Base-by-base conservation (phyloP, 2,113 vertebrate genomes). In the Phocoena sinus region DNA sequence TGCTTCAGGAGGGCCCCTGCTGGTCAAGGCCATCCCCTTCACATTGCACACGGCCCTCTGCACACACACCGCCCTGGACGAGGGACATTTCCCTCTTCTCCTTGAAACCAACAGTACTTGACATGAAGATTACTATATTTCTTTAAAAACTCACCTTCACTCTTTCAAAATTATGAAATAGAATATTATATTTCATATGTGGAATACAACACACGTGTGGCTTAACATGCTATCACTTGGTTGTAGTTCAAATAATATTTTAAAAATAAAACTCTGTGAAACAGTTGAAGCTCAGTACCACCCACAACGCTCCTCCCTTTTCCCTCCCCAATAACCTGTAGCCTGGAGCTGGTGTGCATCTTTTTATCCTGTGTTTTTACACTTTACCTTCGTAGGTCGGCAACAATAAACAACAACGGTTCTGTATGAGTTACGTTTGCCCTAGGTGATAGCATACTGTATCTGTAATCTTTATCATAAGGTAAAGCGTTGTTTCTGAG, bases 301-400 rank as follows among this genome's bases (percentile, higher is more conserved):
- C 1, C 14, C 33, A 13, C 18, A 12, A 33, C 0, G 25, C n/a
- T 0, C 20, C 9, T 8, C n/a, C n/a, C 26, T 1, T 7, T 4
- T 17, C 56, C 7, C 26, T 53, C 7, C 28, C 13, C 85, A 63
- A 17, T 4, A 36, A 2, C 12, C 73, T 10, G 23, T 0, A 31
- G 79, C 47, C 70, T 47, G 44, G 31, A 21, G 60, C 8, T 8
- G 9, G 17, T 9, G 58, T 6, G 23, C 8, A 2, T 20, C 8
- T 18, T 84, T 73, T 28, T 18, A 21, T 31, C n/a, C 31, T 3
- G 15, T 7, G 28, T 7, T 31, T 36, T 58, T 26, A 56, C 7
- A 26, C 67, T 53, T 65, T 1, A 47, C 68, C 6, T 23, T 58
- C 60, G 12, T 10, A 36, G 0, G 4, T 31, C 1, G 0, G 79